Evolutionary conservation across 1,140 invertebrate genomes (phyloP), one percentile per base, ranked within the genome.

Genomic region (Dryas iulia): DNA sequence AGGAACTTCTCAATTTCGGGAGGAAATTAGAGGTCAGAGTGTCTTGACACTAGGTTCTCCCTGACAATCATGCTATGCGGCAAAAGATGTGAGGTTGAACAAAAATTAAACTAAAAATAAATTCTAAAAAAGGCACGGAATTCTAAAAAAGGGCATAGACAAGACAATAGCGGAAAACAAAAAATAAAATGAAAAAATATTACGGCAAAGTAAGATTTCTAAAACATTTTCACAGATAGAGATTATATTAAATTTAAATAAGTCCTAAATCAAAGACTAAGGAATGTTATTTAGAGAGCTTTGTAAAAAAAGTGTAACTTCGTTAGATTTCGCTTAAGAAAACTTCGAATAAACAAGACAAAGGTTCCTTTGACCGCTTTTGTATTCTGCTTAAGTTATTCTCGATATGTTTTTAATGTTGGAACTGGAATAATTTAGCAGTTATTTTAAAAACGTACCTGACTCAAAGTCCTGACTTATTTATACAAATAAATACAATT

Each of bases 321-420:
- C 39, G 18, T 47, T 47, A 47, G 18, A 47, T 47, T 47, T 47
- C 7, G 39, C 39, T 47, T 21, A 3, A 47, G 39, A 47, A 47
- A 47, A 47, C 39, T 47, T 47, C 14, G 39, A 47, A 18, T 47
- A 47, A 47, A 47, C 39, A 47, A 21, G 39, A 21, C 39, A 47
- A 47, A 21, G 39, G 18, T 47, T 47, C 39, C 39, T 47, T 47
- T 47, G 39, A 47, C 39, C 39, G 39, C 39, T 21, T 47, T 47
- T 47, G 14, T 47, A 18, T 47, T 47, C 14, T 47, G 39, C 39
- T 47, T 47, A 47, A 47, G 18, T 47, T 47, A 21, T 47, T 47
- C 39, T 47, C 39, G 14, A 47, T 47, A 47, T 47, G 39, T 47
- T 47, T 47, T 47, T 47, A 47, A 47, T 47, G 39, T 6, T 47